phyloP scores from a whole-genome alignment of 1,140 invertebrate genomes.

The Ruditapes philippinarum region DNA sequence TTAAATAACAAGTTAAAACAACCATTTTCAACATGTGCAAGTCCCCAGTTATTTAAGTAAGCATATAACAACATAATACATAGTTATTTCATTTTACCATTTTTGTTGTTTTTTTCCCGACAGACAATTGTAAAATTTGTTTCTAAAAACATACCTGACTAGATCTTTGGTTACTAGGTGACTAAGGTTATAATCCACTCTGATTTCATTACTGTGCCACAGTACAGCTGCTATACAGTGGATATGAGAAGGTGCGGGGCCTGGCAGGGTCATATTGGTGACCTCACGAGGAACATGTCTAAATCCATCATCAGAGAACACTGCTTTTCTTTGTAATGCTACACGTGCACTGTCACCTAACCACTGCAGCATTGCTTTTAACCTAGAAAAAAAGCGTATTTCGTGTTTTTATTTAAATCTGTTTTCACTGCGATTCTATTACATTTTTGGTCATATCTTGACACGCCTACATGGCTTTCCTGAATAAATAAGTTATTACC shows the following conservation, averaged over 20 bases:
- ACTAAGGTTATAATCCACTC: slow-evolving; percentile 87
- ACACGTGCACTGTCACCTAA: slow-evolving; percentile 88
- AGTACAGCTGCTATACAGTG: slow-evolving; percentile 93
- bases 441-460: no score
- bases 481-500: neutral
- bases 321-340: slow-evolving; percentile 78
- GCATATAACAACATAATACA: no score
- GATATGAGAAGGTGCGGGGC: slow-evolving; percentile 87
- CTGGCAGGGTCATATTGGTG: slow-evolving; percentile 67
- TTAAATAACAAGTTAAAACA: no score
- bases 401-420: no score
- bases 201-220: slow-evolving; percentile 91
- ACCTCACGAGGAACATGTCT: slow-evolving; percentile 80
- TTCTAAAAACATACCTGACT: slow-evolving; percentile 81
- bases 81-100: no score
- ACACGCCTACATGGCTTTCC: no score
- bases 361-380: slow-evolving; percentile 90
- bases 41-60: no score
- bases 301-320: slow-evolving; percentile 71
- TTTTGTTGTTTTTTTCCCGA: no score
- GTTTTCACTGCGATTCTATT: no score
- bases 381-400: slow-evolving; percentile 82
- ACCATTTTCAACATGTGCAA: no score
- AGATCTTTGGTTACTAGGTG: slow-evolving; percentile 81
- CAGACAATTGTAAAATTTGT: no score